These are phyloP conservation scores for Todiramphus chloris DNA, from an alignment of 2,113 vertebrate species.

Conservation along the genomic window DNA sequence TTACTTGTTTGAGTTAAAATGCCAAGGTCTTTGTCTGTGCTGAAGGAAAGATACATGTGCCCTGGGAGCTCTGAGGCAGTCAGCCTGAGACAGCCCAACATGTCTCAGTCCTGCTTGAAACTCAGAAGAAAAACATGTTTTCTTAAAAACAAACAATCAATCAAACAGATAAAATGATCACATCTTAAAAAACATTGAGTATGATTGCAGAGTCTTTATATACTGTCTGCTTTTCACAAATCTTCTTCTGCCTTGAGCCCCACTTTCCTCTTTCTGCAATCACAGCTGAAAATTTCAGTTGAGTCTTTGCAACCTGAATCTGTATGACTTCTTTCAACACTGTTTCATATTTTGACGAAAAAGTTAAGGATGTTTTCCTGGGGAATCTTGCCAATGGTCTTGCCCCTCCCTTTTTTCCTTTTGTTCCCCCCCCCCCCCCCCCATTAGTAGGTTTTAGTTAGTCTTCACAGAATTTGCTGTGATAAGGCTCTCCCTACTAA, in stretches of 20 bases:
- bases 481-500: background rate
- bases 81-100: fast-evolving
- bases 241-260: background rate
- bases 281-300: background rate
- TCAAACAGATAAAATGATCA: background rate
- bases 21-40: background rate
- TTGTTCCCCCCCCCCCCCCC: fast-evolving
- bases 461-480: background rate
- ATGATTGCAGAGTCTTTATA: background rate
- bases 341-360: background rate
- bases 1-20: background rate
- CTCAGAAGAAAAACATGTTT: background rate
- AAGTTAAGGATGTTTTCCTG: background rate
- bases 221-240: background rate
- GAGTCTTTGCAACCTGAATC: background rate
- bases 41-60: fast-evolving
- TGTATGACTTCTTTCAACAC: slow-evolving; percentile 3
- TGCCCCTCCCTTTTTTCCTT: background rate
- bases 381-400: background rate
- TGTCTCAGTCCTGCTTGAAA: background rate
- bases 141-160: background rate
- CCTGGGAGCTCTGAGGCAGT: background rate
- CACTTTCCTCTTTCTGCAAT: background rate
- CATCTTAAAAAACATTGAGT: background rate
- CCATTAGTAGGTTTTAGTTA: background rate